A percentile compares a stretch with the other conserved stretches of the same genome.
These are phyloP conservation scores for Pilophorus perplexus DNA, from an alignment of 2,888 invertebrate species.

Conservation along the genomic window DNA sequence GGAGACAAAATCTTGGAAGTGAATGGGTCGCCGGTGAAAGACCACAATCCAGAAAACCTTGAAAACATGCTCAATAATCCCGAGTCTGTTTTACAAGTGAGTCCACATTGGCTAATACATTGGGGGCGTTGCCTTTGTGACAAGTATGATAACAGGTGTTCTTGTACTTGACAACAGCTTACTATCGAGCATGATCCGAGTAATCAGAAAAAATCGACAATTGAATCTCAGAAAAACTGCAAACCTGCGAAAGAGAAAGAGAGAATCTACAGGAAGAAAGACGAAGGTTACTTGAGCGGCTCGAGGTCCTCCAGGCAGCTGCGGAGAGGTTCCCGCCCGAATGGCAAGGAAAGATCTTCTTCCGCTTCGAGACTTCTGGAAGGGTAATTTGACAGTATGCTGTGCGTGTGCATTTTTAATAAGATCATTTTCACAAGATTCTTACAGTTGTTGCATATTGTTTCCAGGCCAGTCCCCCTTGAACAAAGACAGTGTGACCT, in stretches of 20 bases:
- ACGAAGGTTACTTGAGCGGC: conserved; percentile 57
- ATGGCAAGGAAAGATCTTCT: conserved; percentile 72
- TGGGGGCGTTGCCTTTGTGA: not conserved
- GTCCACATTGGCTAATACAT: not conserved
- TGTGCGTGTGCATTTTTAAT: no score
- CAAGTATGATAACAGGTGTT: conserved; percentile 3
- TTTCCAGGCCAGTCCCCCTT: conserved; percentile 48
- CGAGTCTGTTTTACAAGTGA: conserved; percentile 71
- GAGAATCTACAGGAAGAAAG: conserved; percentile 50
- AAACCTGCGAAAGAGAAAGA: conserved; percentile 50
- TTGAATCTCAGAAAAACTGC: conserved; percentile 53
- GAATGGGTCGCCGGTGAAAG: conserved; percentile 82
- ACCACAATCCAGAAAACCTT: conserved; percentile 74
- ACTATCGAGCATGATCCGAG: conserved; percentile 89
- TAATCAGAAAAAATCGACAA: conserved; percentile 59
- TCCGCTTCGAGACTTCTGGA: conserved; percentile 82
- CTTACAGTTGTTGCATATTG: no score
- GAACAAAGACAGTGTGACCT: conserved; percentile 61
- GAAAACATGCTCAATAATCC: conserved; percentile 71
- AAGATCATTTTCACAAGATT: no score
- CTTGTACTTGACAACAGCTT: conserved; percentile 58
- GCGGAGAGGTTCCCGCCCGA: conserved; percentile 54
- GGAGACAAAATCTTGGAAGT: conserved; percentile 93
- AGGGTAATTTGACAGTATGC: conserved; percentile 56
- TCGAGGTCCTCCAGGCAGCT: conserved; percentile 59